A percentile compares a stretch with the other conserved stretches of the same genome.
phyloP scores from a whole-genome alignment of 2,797 vertebrate genomes.

The Hephaestus fuliginosus region DNA sequence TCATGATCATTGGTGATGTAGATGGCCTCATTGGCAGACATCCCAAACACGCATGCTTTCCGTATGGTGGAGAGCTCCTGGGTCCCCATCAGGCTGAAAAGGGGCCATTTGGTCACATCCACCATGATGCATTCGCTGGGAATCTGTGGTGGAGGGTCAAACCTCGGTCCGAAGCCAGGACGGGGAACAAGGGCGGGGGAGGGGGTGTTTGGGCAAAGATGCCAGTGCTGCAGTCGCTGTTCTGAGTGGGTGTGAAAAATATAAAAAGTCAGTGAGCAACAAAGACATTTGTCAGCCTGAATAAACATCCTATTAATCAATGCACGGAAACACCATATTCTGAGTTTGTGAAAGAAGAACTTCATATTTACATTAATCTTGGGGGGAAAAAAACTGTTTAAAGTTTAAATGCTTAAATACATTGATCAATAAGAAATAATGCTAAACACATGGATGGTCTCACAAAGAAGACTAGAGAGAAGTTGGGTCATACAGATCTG shows the following conservation, averaged over 20 bases:
- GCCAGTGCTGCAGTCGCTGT: conserved; percentile 38
- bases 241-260: neutral
- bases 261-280: neutral
- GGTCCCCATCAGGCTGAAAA: conserved; percentile 92
- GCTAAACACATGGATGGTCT: conserved; percentile 2
- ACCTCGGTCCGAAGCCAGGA: conserved; percentile 31
- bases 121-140: conserved; percentile 86
- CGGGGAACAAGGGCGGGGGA: conserved; percentile 11
- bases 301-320: neutral
- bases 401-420: conserved; percentile 1
- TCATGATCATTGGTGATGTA: conserved; percentile 92
- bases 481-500: conserved; percentile 28
- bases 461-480: conserved; percentile 30
- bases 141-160: conserved; percentile 4
- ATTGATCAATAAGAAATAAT: conserved; percentile 5
- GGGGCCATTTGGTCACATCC: conserved; percentile 96
- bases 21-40: conserved; percentile 94
- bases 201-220: neutral
- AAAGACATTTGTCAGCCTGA: neutral
- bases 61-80: conserved; percentile 90
- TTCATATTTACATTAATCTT: neutral
- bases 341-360: neutral
- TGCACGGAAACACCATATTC: no score
- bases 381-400: neutral
- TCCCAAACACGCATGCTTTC: conserved; percentile 94